phyloP scores from a whole-genome alignment of 2,888 invertebrate genomes.

The Acleris holmiana region DNA sequence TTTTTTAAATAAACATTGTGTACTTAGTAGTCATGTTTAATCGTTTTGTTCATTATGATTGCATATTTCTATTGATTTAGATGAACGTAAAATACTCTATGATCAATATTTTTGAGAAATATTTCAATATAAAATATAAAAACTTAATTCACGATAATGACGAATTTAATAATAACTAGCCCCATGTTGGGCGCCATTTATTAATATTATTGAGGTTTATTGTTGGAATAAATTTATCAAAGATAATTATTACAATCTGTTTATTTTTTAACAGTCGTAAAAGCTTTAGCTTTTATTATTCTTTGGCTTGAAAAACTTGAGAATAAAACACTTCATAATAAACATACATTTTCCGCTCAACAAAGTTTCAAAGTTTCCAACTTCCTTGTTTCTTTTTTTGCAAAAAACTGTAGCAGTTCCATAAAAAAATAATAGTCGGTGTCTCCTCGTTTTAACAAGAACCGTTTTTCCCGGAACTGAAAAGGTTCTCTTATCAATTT shows the following conservation, averaged over 20 bases:
- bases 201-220: neutral
- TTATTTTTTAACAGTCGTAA: no score
- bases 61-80: no score
- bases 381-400: neutral
- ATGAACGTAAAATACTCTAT: no score
- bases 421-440: neutral
- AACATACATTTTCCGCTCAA: neutral
- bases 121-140: no score
- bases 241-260: no score
- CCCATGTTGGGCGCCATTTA: conserved; percentile 6
- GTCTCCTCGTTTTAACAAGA: conserved; percentile 25
- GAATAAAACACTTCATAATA: neutral
- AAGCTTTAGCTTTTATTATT: neutral
- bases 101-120: no score
- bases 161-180: no score
- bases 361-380: conserved; percentile 1
- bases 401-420: conserved; percentile 4
- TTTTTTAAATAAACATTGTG: no score
- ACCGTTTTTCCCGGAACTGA: conserved; percentile 25
- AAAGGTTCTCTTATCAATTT: conserved; percentile 38
- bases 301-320: neutral
- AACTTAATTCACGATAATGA: neutral
- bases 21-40: no score
- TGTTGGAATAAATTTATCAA: no score
- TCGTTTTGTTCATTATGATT: no score